A percentile compares a stretch with the other conserved stretches of the same genome.
phyloP scores from a whole-genome alignment of 2,113 vertebrate species.

The Alethe diademata region DNA sequence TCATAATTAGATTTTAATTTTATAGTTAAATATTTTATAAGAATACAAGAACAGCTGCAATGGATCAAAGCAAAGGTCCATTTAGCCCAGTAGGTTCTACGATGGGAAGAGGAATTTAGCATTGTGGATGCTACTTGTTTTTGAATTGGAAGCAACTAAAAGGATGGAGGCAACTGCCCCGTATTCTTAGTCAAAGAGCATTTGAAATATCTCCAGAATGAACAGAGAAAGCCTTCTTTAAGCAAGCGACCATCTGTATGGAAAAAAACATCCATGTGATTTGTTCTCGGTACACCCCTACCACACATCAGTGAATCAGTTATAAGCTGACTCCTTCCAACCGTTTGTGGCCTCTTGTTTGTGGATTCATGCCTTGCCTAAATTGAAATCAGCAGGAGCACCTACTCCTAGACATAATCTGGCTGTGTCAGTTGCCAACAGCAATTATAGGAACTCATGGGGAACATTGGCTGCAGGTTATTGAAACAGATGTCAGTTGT shows the following conservation, averaged over 20 bases:
- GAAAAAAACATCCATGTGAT: background rate
- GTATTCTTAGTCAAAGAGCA: background rate
- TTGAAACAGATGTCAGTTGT: slow-evolving; percentile 54
- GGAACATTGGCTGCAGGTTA: slow-evolving; percentile 44
- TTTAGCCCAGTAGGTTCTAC: background rate
- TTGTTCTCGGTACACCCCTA: background rate
- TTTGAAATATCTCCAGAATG: background rate
- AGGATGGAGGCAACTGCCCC: background rate
- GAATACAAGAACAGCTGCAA: background rate
- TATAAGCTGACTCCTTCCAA: background rate
- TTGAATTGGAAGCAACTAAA: background rate
- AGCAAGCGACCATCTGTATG: background rate
- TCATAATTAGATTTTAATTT: background rate
- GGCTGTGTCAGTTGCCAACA: slow-evolving; percentile 41
- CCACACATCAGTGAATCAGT: background rate
- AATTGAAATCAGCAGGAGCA: slow-evolving; percentile 66
- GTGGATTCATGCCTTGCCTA: slow-evolving; percentile 49
- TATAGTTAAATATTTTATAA: background rate
- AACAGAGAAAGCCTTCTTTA: background rate
- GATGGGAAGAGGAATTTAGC: background rate
- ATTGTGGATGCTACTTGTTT: background rate
- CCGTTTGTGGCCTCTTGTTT: background rate
- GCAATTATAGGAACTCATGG: slow-evolving; percentile 49
- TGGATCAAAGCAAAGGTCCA: background rate
- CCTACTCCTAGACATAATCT: slow-evolving; percentile 43